These are phyloP conservation scores for Alosa sapidissima DNA, from an alignment of 2,797 vertebrate genomes.

Conservation along the genomic window DNA sequence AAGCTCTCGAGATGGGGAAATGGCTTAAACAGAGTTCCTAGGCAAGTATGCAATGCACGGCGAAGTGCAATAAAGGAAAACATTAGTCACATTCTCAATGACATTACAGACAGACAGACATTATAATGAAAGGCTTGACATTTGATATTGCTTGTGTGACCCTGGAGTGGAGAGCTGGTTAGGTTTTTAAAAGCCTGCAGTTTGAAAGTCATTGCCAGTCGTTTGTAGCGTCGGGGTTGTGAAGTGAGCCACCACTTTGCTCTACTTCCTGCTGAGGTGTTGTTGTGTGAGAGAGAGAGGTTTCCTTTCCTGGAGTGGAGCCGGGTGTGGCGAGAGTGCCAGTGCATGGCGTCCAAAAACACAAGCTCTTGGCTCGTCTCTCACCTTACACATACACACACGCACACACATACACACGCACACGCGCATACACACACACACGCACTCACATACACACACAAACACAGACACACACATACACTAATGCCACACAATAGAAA, in stretches of 20 bases:
- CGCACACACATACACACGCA: neutral
- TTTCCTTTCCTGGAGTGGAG: constrained; percentile 6
- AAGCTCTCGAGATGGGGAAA: neutral
- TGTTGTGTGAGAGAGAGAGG: neutral
- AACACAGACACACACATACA: neutral
- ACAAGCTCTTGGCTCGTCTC: neutral
- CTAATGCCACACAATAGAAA: neutral
- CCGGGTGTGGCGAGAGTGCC: neutral
- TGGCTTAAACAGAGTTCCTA: neutral
- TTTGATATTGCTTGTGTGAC: neutral
- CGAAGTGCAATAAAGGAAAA: neutral
- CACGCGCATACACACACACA: too few species aligned
- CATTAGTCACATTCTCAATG: neutral
- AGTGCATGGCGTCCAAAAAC: neutral
- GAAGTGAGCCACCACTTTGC: neutral
- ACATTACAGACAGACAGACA: neutral
- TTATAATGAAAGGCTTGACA: constrained; percentile 7
- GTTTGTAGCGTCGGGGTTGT: neutral
- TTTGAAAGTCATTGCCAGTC: neutral
- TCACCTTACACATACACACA: neutral
- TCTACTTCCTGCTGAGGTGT: neutral
- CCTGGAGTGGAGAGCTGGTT: neutral
- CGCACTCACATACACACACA: neutral
- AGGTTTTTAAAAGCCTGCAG: neutral
- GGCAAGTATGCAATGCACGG: neutral